Percentiles rank a stretch among this genome's conserved stretches.
These are phyloP conservation scores for Himalopsyche phryganea DNA, from an alignment of 1,140 invertebrate species.

Conservation along the genomic window DNA sequence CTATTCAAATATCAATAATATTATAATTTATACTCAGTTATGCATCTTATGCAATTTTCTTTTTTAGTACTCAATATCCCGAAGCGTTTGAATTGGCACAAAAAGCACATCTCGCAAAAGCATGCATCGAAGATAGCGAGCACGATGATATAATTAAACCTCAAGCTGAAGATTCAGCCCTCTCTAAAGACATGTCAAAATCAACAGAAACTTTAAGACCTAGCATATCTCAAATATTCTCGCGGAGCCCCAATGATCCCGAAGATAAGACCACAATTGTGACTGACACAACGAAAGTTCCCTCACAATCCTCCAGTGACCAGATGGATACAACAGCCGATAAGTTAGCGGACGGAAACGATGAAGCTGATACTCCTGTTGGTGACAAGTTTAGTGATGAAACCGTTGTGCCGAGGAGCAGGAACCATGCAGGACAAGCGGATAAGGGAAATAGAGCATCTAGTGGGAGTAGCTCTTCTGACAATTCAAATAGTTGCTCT, in stretches of 20 bases:
- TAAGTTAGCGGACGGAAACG: slow-evolving; percentile 3
- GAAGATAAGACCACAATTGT: slow-evolving; percentile 13
- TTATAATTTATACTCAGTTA: no score
- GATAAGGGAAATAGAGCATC: slow-evolving; percentile 16
- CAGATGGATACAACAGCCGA: background rate
- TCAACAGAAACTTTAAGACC: slow-evolving; percentile 52
- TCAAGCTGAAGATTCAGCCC: slow-evolving; percentile 34
- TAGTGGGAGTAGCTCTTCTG: slow-evolving; percentile 29
- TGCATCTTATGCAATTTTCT: no score
- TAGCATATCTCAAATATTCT: slow-evolving; percentile 33
- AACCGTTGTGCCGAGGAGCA: background rate
- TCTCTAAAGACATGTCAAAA: slow-evolving; percentile 49
- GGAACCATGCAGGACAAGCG: background rate
- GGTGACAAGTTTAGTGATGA: slow-evolving; percentile 4
- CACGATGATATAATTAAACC: slow-evolving; percentile 37
- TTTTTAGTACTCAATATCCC: slow-evolving; percentile 71
- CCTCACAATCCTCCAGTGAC: background rate
- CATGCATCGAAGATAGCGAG: slow-evolving; percentile 55
- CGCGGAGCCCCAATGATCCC: slow-evolving; percentile 11
- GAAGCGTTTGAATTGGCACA: slow-evolving; percentile 72
- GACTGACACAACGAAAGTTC: background rate
- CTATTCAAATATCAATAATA: no score
- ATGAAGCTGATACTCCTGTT: slow-evolving; percentile 7
- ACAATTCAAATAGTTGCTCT: slow-evolving; percentile 25
- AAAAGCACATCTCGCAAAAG: slow-evolving; percentile 56